These are phyloP conservation scores for Onthophagus taurus DNA, from an alignment of 1,140 invertebrate genomes.

Conservation along the genomic window DNA sequence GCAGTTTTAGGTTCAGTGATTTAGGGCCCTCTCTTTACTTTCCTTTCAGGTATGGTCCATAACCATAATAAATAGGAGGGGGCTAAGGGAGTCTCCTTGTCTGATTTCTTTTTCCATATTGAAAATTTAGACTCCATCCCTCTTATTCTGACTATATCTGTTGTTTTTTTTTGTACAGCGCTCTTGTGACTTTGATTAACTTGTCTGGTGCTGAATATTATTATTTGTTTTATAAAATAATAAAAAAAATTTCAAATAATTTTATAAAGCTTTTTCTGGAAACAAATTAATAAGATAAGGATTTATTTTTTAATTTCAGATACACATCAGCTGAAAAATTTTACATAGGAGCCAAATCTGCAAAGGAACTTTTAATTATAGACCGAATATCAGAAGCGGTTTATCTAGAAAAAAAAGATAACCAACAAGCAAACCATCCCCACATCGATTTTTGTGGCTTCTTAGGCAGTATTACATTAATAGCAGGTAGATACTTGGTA, in stretches of 20 bases:
- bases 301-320: constrained; percentile 41
- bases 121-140: too few species aligned
- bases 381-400: constrained; percentile 60
- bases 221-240: too few species aligned
- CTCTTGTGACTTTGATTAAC: too few species aligned
- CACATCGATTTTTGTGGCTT: constrained; percentile 79
- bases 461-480: constrained; percentile 73
- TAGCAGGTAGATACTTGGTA: constrained; percentile 82
- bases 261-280: neutral
- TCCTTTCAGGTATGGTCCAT: too few species aligned
- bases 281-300: neutral
- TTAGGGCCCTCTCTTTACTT: too few species aligned
- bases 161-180: too few species aligned
- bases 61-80: too few species aligned
- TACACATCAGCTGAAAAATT: constrained; percentile 66
- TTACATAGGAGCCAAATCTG: constrained; percentile 55
- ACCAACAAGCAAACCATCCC: constrained; percentile 49
- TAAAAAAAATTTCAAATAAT: constrained; percentile 2
- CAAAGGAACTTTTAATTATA: constrained; percentile 56
- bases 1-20: too few species aligned
- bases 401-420: constrained; percentile 49
- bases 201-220: too few species aligned
- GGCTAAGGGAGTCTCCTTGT: too few species aligned
- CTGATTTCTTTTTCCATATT: too few species aligned
- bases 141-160: too few species aligned